Evolutionary conservation across 2,797 vertebrate genomes (phyloP).

Genomic region (Capromys pilorides): DNA sequence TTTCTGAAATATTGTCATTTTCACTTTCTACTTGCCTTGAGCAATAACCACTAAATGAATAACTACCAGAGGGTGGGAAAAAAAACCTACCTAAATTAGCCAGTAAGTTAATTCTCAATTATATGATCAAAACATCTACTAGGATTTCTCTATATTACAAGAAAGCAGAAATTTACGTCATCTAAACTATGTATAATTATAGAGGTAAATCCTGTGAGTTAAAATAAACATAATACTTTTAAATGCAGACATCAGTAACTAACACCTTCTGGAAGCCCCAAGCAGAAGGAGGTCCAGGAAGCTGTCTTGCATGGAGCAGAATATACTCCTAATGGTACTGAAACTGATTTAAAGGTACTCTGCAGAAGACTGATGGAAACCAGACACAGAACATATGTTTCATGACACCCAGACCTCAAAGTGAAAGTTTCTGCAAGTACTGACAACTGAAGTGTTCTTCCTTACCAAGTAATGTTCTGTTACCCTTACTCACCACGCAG

Average conservation of each 20-base stretch:
- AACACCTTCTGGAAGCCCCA: conserved; percentile 30
- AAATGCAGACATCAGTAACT: conserved; percentile 40
- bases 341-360: not conserved
- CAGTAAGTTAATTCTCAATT: conserved; percentile 43
- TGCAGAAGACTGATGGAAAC: conserved; percentile 52
- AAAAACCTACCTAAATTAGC: not conserved
- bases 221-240: conserved; percentile 56
- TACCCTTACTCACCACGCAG: conserved; percentile 47
- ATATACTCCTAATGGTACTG: conserved; percentile 46
- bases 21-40: not conserved
- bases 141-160: conserved; percentile 21
- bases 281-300: conserved; percentile 30
- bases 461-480: conserved; percentile 58
- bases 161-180: conserved; percentile 51
- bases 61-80: conserved; percentile 15
- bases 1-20: conserved; percentile 43
- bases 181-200: conserved; percentile 36
- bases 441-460: conserved; percentile 20
- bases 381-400: conserved; percentile 42
- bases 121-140: conserved; percentile 46
- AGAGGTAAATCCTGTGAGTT: conserved; percentile 24
- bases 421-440: conserved; percentile 43
- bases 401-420: not conserved
- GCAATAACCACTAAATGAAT: conserved; percentile 2
- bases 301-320: not conserved